These are phyloP conservation scores for Eutrigla gurnardus DNA, from an alignment of 2,797 vertebrate species.

Conservation along the genomic window DNA sequence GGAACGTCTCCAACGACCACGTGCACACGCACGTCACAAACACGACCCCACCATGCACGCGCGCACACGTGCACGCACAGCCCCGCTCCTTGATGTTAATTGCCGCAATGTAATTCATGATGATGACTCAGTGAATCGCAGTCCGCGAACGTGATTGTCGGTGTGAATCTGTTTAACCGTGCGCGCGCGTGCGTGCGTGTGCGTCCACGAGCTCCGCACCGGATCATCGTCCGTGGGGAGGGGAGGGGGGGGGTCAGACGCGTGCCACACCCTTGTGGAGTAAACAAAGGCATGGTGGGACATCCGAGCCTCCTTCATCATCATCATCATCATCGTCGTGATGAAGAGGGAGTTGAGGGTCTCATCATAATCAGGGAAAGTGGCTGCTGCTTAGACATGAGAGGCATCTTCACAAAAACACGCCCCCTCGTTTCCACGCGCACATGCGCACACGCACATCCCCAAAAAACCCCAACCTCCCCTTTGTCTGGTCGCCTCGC, in stretches of 20 bases:
- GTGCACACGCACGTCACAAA: background rate
- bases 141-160: conserved; percentile 24
- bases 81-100: conserved; percentile 35
- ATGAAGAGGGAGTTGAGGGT: background rate
- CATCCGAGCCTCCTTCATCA: background rate
- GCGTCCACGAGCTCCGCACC: conserved; percentile 3
- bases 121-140: conserved; percentile 50
- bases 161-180: background rate
- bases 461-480: conserved; percentile 45
- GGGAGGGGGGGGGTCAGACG: conserved; percentile 53
- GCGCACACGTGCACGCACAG: background rate
- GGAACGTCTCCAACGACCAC: background rate
- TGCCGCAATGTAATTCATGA: conserved; percentile 51
- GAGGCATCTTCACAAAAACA: conserved; percentile 44
- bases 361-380: conserved; percentile 32
- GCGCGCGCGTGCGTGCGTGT: no score
- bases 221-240: background rate
- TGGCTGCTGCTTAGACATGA: conserved; percentile 21
- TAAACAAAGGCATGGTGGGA: conserved; percentile 66
- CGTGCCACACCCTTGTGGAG: conserved; percentile 71
- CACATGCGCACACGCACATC: conserved; percentile 61
- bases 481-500: conserved; percentile 74
- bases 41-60: background rate
- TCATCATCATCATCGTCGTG: background rate
- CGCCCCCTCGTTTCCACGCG: conserved; percentile 62